Evolutionary conservation across 1,140 invertebrate species (phyloP).

Genomic region (Drosophila santomea): DNA sequence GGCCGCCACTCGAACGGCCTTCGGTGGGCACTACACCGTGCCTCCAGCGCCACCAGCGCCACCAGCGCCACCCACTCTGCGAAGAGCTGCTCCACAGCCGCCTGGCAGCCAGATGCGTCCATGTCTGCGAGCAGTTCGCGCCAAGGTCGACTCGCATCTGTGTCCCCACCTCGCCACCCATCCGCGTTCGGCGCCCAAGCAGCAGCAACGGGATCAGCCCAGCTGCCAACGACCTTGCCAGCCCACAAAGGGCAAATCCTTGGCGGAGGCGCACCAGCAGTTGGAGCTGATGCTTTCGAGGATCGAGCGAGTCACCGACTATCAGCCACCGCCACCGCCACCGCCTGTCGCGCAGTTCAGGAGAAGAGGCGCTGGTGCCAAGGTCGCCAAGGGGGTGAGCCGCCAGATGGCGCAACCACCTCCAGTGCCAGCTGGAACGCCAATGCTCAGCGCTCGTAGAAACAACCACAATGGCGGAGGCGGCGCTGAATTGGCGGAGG

Average conservation of each 20-base stretch:
- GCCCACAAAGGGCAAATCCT: conserved; percentile 6
- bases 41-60: background rate
- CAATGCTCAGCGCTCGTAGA: conserved; percentile 41
- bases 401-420: conserved; percentile 32
- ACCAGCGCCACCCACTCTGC: background rate
- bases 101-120: background rate
- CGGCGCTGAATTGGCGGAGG: background rate
- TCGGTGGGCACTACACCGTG: background rate
- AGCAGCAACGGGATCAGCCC: too few relatives aligned
- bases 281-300: conserved; percentile 53
- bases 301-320: conserved; percentile 36
- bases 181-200: background rate
- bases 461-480: too few relatives aligned
- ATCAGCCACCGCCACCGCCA: background rate
- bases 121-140: conserved; percentile 4
- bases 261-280: conserved; percentile 50
- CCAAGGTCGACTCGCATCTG: conserved; percentile 40
- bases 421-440: conserved; percentile 47
- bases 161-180: background rate
- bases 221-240: background rate
- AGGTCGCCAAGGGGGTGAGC: conserved; percentile 2
- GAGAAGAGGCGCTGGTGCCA: conserved; percentile 4
- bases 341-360: background rate
- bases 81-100: background rate
- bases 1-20: background rate